A percentile compares a stretch with the other conserved stretches of the same genome.
phyloP scores from a whole-genome alignment of 2,888 invertebrate species.

The Eumerus sabulonum region DNA sequence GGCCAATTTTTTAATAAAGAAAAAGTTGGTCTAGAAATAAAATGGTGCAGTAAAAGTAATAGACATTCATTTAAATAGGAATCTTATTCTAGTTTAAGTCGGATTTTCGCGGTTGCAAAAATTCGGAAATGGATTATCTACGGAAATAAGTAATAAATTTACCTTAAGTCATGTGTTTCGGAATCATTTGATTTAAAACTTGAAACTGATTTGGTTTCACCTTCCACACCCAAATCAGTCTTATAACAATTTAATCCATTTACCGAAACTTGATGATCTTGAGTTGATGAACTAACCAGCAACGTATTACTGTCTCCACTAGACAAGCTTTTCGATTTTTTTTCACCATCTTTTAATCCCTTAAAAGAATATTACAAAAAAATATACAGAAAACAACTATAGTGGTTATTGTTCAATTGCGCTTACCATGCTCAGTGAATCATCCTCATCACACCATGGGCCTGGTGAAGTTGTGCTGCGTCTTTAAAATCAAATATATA shows the following conservation, averaged over 20 bases:
- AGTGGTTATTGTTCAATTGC: too few relatives aligned
- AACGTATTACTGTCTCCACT: slow-evolving; percentile 48
- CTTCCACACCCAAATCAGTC: slow-evolving; percentile 82
- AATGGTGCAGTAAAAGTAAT: too few relatives aligned
- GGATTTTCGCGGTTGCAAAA: too few relatives aligned
- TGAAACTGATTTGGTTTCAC: slow-evolving; percentile 94
- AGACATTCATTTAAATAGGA: too few relatives aligned
- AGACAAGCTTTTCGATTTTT: slow-evolving; percentile 70
- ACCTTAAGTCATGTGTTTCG: slow-evolving; percentile 89
- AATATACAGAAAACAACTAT: too few relatives aligned
- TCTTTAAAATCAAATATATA: too few relatives aligned
- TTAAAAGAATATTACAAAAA: slow-evolving; percentile 35
- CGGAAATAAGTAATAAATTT: slow-evolving; percentile 70
- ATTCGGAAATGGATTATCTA: too few relatives aligned
- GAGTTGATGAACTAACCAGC: slow-evolving; percentile 16
- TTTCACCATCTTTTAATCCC: slow-evolving; percentile 43
- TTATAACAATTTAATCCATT: slow-evolving; percentile 82
- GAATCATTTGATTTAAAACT: slow-evolving; percentile 89
- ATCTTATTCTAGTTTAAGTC: too few relatives aligned
- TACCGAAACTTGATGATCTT: slow-evolving; percentile 71
- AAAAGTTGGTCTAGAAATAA: too few relatives aligned
- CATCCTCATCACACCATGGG: slow-evolving; percentile 79
- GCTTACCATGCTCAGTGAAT: slow-evolving; percentile 77
- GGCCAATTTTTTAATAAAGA: too few relatives aligned
- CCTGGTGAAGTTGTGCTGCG: slow-evolving; percentile 77